A percentile compares a stretch with the other conserved stretches of the same genome.
phyloP scores from a whole-genome alignment of 2,797 vertebrate species.

The Tarsius wallacei region DNA sequence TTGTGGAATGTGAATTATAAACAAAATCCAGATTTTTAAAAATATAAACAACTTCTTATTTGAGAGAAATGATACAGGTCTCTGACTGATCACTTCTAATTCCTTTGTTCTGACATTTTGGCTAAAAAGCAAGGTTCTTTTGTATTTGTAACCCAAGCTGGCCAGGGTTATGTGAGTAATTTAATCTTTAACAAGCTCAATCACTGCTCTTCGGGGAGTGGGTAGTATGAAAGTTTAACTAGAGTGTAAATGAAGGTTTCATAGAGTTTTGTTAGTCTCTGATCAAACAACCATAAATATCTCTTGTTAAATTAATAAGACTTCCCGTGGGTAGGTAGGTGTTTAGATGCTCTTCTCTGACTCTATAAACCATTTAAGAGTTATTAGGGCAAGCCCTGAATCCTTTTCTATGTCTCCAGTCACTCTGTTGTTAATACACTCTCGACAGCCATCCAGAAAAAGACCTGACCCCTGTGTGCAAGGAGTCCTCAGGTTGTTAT shows the following conservation, averaged over 20 bases:
- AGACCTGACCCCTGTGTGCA: neutral
- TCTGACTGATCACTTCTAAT: neutral
- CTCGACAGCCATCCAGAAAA: neutral
- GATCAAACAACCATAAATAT: slow-evolving; percentile 25
- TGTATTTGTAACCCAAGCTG: slow-evolving; percentile 62
- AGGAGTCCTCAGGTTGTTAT: neutral
- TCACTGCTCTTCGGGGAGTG: slow-evolving; percentile 42
- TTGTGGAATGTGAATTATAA: neutral
- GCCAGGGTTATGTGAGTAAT: slow-evolving; percentile 23
- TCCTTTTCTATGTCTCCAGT: neutral
- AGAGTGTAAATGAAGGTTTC: slow-evolving; percentile 60
- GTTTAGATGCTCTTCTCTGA: slow-evolving; percentile 1
- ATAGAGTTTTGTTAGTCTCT: slow-evolving; percentile 24
- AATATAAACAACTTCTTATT: slow-evolving; percentile 17
- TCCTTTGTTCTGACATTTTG: slow-evolving; percentile 22
- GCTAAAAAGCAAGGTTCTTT: slow-evolving; percentile 29
- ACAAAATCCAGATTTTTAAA: slow-evolving; percentile 30
- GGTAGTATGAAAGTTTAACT: neutral
- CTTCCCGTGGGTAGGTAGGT: neutral
- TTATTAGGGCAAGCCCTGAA: neutral
- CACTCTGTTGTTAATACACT: neutral
- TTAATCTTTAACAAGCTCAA: slow-evolving; percentile 25
- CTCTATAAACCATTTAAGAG: neutral
- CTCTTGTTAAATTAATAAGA: slow-evolving; percentile 66
- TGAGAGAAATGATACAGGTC: neutral